These are phyloP conservation scores for Trilocha varians DNA, from an alignment of 2,888 invertebrate species.

Conservation along the genomic window DNA sequence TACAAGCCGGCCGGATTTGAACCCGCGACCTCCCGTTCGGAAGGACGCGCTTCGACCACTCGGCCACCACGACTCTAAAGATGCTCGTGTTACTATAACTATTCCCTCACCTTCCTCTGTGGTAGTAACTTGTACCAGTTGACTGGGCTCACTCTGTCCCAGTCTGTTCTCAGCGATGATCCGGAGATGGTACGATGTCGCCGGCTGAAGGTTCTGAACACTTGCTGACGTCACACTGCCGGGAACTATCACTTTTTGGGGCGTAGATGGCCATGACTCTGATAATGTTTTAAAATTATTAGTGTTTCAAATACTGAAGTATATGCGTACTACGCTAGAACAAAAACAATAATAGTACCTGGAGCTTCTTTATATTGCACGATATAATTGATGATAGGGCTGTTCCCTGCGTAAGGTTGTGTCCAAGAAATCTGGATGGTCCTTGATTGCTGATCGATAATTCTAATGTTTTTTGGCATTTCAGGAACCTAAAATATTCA, in stretches of 20 bases:
- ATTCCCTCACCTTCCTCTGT: conserved; percentile 85
- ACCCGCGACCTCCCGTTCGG: too few relatives aligned
- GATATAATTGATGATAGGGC: conserved; percentile 89
- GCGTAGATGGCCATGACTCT: conserved; percentile 88
- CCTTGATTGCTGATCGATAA: conserved; percentile 88
- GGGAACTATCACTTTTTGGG: conserved; percentile 85
- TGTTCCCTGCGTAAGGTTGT: conserved; percentile 90
- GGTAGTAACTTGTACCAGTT: conserved; percentile 88
- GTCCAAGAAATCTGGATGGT: conserved; percentile 91
- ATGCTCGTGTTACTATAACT: too few relatives aligned
- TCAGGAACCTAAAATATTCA: conserved; percentile 82
- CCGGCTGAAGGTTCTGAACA: conserved; percentile 86
- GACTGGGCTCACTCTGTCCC: conserved; percentile 90
- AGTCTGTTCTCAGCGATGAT: conserved; percentile 92
- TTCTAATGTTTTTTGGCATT: conserved; percentile 88
- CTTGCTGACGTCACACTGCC: conserved; percentile 88
- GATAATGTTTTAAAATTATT: conserved; percentile 24
- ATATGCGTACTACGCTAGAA: too few relatives aligned
- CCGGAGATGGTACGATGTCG: conserved; percentile 89
- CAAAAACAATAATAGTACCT: too few relatives aligned
- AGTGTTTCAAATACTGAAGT: too few relatives aligned
- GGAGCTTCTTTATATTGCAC: conserved; percentile 91
- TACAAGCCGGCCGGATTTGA: too few relatives aligned
- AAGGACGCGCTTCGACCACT: too few relatives aligned
- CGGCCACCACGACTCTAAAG: too few relatives aligned